A percentile compares a stretch with the other conserved stretches of the same genome.
Evolutionary conservation across 2,888 invertebrate species (phyloP).

Genomic region (Melipona bicolor): DNA sequence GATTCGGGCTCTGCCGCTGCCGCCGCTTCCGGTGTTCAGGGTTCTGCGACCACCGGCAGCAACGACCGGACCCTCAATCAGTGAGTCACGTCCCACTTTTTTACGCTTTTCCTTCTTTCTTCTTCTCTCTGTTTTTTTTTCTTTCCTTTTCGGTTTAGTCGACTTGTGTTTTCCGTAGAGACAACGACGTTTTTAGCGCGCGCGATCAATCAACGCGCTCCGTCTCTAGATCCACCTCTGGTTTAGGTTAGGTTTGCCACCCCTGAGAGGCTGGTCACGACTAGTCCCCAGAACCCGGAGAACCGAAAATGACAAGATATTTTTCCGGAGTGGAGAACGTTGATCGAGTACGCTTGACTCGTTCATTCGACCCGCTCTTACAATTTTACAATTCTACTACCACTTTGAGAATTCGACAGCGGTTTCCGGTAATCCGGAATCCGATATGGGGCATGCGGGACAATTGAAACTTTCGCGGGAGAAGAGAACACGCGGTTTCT

Average conservation of each 20-base stretch:
- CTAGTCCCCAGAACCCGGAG: no score
- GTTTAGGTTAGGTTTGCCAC: not conserved
- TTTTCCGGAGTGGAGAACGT: not conserved
- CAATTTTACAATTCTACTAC: not conserved
- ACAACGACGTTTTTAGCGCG: not conserved
- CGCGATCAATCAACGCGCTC: not conserved
- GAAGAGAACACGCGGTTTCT: no score
- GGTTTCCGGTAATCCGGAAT: not conserved
- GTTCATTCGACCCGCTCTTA: not conserved
- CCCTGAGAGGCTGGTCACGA: no score
- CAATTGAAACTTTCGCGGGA: not conserved
- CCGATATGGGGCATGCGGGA: no score
- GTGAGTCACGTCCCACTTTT: slow-evolving; percentile 84
- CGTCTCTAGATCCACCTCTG: not conserved
- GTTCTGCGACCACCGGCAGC: slow-evolving; percentile 85
- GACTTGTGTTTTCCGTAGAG: not conserved
- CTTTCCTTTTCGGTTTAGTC: not conserved
- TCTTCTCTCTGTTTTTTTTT: not conserved
- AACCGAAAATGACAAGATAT: no score
- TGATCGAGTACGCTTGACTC: not conserved
- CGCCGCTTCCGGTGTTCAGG: slow-evolving; percentile 83
- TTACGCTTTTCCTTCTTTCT: not conserved
- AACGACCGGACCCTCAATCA: slow-evolving; percentile 89
- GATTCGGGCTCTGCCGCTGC: slow-evolving; percentile 84
- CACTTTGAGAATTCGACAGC: not conserved